A percentile compares a stretch with the other conserved stretches of the same genome.
phyloP scores from a whole-genome alignment of 2,888 invertebrate species.

The Cryptops parisi region DNA sequence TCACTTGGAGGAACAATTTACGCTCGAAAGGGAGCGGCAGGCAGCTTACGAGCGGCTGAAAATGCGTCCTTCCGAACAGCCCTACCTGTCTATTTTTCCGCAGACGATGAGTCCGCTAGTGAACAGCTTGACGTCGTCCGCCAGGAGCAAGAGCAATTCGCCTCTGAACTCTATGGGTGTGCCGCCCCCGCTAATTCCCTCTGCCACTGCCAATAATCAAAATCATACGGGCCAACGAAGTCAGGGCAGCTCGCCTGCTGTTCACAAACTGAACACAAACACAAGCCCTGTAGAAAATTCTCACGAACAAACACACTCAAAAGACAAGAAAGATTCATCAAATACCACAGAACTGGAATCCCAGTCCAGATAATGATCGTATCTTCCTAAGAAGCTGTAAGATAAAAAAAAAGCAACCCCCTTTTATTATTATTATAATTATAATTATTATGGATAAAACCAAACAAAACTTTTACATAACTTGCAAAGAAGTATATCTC shows the following conservation, averaged over 20 bases:
- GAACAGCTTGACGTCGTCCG: constrained; percentile 3
- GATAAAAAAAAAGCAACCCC: background rate
- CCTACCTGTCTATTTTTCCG: constrained; percentile 10
- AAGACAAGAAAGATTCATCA: constrained; percentile 7
- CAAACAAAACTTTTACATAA: too few species aligned
- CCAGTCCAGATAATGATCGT: constrained; percentile 18
- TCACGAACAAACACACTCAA: constrained; percentile 13
- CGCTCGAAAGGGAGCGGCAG: constrained; percentile 17
- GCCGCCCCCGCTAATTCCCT: constrained; percentile 18
- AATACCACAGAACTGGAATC: constrained; percentile 18
- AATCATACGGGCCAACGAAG: constrained; percentile 17
- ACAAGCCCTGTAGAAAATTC: constrained; percentile 15
- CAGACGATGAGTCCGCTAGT: constrained; percentile 13
- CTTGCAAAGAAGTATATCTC: background rate
- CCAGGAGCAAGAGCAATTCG: constrained; percentile 17
- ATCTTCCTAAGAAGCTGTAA: constrained; percentile 1
- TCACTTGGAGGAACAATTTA: constrained; percentile 16
- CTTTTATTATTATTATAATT: constrained; percentile 2
- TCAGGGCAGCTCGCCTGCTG: constrained; percentile 17
- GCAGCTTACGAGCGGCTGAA: constrained; percentile 10
- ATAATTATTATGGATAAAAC: constrained; percentile 5
- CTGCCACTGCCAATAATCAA: constrained; percentile 16
- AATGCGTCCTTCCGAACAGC: constrained; percentile 13
- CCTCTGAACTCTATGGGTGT: constrained; percentile 16
- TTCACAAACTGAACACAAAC: constrained; percentile 15